Percentiles rank a stretch among this genome's conserved stretches.
phyloP scores from a whole-genome alignment of 2,888 invertebrate genomes.

The Vesta saturnalis region DNA sequence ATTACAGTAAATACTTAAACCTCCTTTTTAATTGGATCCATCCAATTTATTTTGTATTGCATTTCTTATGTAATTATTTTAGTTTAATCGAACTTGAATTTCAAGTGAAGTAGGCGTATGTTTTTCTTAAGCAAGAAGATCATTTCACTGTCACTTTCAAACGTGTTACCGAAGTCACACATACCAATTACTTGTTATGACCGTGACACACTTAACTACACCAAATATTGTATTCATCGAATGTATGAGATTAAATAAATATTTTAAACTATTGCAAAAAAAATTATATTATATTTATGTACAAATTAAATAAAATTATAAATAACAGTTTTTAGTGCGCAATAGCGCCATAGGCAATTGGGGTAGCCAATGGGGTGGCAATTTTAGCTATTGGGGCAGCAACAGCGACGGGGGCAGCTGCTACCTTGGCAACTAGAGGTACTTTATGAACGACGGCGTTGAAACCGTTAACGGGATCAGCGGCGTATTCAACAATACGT shows the following conservation, averaged over 20 bases:
- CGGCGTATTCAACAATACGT: conserved; percentile 66
- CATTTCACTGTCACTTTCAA: conserved; percentile 35
- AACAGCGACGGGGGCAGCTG: conserved; percentile 39
- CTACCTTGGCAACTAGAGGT: conserved; percentile 62
- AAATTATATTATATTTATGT: conserved; percentile 24
- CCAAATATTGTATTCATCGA: neutral
- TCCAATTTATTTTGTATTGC: too few relatives aligned
- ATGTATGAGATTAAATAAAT: neutral
- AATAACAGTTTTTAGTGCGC: conserved; percentile 50
- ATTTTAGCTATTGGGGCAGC: conserved; percentile 48
- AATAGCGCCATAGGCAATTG: conserved; percentile 51
- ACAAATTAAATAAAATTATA: conserved; percentile 32
- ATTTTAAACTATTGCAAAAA: neutral
- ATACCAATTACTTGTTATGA: conserved; percentile 22
- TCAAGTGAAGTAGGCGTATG: too few relatives aligned
- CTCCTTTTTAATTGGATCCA: too few relatives aligned
- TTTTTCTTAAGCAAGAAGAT: conserved; percentile 6
- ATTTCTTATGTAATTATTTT: too few relatives aligned
- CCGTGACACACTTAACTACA: conserved; percentile 28
- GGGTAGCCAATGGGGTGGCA: conserved; percentile 39
- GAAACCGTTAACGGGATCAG: conserved; percentile 71
- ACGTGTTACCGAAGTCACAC: conserved; percentile 23
- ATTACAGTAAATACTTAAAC: too few relatives aligned
- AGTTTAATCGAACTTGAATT: too few relatives aligned
- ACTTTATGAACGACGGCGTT: conserved; percentile 73